Base-by-base conservation (phyloP, 2,113 vertebrate species). In the Pseudorasbora parva region DNA sequence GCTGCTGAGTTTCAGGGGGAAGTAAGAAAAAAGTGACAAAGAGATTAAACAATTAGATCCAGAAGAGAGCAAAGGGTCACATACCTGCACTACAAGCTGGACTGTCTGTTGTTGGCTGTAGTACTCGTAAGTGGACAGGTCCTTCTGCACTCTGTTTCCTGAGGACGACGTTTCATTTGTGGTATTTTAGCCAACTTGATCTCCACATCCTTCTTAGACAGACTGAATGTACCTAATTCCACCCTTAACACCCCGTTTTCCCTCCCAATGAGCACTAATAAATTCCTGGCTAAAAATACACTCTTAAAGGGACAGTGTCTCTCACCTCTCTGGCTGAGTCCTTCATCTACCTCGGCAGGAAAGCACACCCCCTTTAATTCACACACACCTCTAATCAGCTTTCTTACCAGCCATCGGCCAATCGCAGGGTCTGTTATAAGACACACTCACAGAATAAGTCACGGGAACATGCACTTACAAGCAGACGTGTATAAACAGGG, bases 321-420 rank as follows among this genome's bases (percentile, higher is more conserved):
- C 49, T 82, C 62, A 60, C 86, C 78, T 75, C 59, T 62, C 68
- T 33, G 23, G 51, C 57, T 21, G 30, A 27, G 15, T n/a, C 62
- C 51, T 17, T 37, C 25, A 56, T 45, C 76, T 33, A 21, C 59
- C 27, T 79, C 5, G 15, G 37, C n/a, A 43, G 51, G n/a, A 72
- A 25, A 57, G 62, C 81, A 83, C 81, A 62, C 71, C 73, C n/a
- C 82, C 54, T 83, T 75, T 69, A 80, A 82, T 72, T 72, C 82
- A 75, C 81, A 85, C 86, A 83, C 71, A 59, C 80, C n/a, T 78
- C 68, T 93, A 94, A 94, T 93, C 93, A 89, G 91, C 91, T 93
- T 94, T 93, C 60, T 89, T 84, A 87, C 82, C 82, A 87, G 78
- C 78, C 84, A 86, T 56, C 74, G 88, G 89, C 91, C 92, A 91